Evolutionary conservation across 2,113 vertebrate species (phyloP).

Genomic region (Alethe diademata): DNA sequence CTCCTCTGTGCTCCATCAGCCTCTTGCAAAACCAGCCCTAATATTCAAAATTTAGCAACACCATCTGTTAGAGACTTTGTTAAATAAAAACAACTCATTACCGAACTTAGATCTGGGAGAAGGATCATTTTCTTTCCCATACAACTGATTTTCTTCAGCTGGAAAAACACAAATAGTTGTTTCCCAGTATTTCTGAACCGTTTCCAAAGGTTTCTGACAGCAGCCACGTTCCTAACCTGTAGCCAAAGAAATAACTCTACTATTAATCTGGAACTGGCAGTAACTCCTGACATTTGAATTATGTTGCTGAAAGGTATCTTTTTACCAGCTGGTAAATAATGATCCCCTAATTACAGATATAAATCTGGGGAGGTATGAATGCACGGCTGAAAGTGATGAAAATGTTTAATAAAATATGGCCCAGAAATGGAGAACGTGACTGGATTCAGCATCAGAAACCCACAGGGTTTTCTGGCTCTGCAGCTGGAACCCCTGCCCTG

Average conservation of each 20-base stretch:
- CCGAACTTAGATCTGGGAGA: neutral
- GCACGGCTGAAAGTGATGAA: slow-evolving; percentile 56
- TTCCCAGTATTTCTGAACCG: neutral
- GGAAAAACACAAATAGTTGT: neutral
- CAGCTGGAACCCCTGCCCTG: neutral
- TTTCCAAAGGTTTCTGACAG: neutral
- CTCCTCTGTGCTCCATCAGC: neutral
- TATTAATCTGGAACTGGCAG: slow-evolving; percentile 37
- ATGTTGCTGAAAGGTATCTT: slow-evolving; percentile 51
- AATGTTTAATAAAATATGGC: slow-evolving; percentile 69
- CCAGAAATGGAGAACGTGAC: slow-evolving; percentile 11
- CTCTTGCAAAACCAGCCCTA: slow-evolving; percentile 37
- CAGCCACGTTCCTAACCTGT: neutral
- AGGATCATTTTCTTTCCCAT: neutral
- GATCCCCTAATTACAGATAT: slow-evolving; percentile 70
- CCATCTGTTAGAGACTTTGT: slow-evolving; percentile 36
- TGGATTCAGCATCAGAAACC: neutral
- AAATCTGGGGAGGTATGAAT: slow-evolving; percentile 58
- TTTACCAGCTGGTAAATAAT: slow-evolving; percentile 69
- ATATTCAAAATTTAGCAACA: slow-evolving; percentile 50
- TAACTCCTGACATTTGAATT: slow-evolving; percentile 58
- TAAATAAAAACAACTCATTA: slow-evolving; percentile 38
- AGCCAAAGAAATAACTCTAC: slow-evolving; percentile 11
- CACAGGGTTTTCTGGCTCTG: neutral
- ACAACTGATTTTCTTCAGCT: neutral